Evolutionary conservation across 2,888 invertebrate genomes (phyloP).

Genomic region (Calameuta idolon): DNA sequence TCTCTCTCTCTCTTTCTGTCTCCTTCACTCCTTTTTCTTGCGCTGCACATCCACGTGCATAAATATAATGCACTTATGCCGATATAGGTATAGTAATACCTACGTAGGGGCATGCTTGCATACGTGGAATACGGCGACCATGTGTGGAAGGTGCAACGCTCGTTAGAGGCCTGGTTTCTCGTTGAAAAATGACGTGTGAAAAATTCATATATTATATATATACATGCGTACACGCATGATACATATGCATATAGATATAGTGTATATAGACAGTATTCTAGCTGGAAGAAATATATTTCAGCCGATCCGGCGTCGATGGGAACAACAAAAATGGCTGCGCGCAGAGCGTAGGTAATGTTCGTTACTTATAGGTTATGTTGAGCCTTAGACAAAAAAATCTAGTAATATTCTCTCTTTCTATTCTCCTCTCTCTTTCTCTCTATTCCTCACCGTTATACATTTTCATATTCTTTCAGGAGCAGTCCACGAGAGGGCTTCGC

Average conservation of each 20-base stretch:
- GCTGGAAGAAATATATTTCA: conserved; percentile 9
- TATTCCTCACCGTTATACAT: conserved; percentile 10
- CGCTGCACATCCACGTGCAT: background rate
- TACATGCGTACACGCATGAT: background rate
- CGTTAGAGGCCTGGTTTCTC: background rate
- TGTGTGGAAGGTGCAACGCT: background rate
- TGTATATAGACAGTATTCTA: too few species aligned
- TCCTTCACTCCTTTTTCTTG: background rate
- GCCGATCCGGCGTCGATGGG: conserved; percentile 7
- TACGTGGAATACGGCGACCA: background rate
- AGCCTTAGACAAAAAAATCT: too few species aligned
- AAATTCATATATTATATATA: conserved; percentile 7
- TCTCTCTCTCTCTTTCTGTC: background rate
- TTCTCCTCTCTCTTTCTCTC: conserved; percentile 4
- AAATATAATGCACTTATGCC: background rate
- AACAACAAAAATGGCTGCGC: too few species aligned
- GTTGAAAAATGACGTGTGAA: conserved; percentile 14
- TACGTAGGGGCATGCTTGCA: background rate
- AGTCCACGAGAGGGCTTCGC: conserved; percentile 3
- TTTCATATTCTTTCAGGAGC: too few species aligned
- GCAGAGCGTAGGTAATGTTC: too few species aligned
- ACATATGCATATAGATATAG: conserved; percentile 3
- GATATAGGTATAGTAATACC: background rate
- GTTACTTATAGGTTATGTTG: too few species aligned
- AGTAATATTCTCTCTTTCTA: background rate